phyloP scores from a whole-genome alignment of 2,888 invertebrate species.

The Hydraecia micacea region DNA sequence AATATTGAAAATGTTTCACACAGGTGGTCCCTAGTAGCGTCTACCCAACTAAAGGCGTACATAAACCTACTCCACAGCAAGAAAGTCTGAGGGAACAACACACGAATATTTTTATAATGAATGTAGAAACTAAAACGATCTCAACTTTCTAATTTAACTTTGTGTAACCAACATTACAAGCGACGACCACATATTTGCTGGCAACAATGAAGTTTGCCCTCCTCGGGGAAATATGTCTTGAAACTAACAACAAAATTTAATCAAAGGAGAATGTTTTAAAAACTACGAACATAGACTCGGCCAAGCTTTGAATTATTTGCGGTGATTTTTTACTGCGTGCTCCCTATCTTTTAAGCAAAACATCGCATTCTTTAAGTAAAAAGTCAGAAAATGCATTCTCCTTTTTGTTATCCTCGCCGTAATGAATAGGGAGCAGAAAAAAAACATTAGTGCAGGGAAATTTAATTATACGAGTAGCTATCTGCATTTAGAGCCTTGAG shows the following conservation, averaged over 20 bases:
- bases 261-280: constrained; percentile 62
- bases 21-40: background rate
- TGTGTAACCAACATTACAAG: constrained; percentile 64
- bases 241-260: constrained; percentile 65
- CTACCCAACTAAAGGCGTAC: background rate
- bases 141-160: constrained; percentile 68
- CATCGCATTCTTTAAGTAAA: constrained; percentile 46
- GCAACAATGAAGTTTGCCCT: constrained; percentile 63
- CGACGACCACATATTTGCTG: constrained; percentile 66
- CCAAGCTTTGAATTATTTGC: constrained; percentile 57
- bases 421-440: constrained; percentile 39
- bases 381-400: constrained; percentile 55
- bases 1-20: background rate
- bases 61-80: background rate
- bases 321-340: constrained; percentile 56
- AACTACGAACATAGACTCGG: constrained; percentile 57
- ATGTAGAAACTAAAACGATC: constrained; percentile 52
- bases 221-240: constrained; percentile 67
- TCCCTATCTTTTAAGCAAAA: constrained; percentile 31
- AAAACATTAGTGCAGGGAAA: constrained; percentile 55
- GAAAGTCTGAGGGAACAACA: constrained; percentile 15
- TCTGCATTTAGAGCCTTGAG: constrained; percentile 43
- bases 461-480: constrained; percentile 55
- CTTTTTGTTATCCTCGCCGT: constrained; percentile 35
- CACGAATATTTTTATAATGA: constrained; percentile 59